Evolutionary conservation across 2,113 vertebrate species (phyloP), one percentile per base, ranked within the genome.

Genomic region (Herpetotheres cachinnans): DNA sequence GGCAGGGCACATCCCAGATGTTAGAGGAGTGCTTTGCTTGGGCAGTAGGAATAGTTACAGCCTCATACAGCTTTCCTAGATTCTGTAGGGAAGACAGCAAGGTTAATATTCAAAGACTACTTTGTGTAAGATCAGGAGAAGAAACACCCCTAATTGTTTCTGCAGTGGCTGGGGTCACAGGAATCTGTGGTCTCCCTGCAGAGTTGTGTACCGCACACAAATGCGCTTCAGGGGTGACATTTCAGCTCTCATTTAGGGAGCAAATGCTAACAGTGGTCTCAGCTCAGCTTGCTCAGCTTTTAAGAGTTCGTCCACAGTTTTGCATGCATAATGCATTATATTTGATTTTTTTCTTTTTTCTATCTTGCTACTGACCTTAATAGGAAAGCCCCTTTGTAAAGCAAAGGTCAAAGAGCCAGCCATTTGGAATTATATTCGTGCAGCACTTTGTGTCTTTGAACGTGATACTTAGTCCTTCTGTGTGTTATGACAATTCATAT

Each of bases 1-100:
- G 98, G 96, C 95, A 89, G 82, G 92, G 49, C 65, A 78, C 27
- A 16, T 76, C 92, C 92, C 98, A 98, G 97, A 98, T 97, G 97
- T 96, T 92, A 82, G 72, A 42, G 63, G 61, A 96, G 79, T 58
- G 82, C 80, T 93, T 38, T 86, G 69, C 93, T 85, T 59, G 55
- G 26, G 82, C 59, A 34, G 82, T 73, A 22, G 36, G 82, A 89
- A 74, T 69, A 63, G 44, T 61, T 82, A 30, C 38, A 89, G 83
- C 66, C 67, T 90, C 65, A 47, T 61, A 63, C 88, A 84, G 72
- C 89, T 90, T 70, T 66, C 80, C 63, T 24, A 63, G 73, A 66
- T 66, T 78, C 76, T 94, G 49, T 36, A 93, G 86, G 78, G 92
- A 93, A 92, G 63, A 67, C 46, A 40, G n/a, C 34, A 85, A 56